These are phyloP conservation scores for Drosophila ercepeae DNA, from an alignment of 1,140 invertebrate genomes.

Conservation along the genomic window DNA sequence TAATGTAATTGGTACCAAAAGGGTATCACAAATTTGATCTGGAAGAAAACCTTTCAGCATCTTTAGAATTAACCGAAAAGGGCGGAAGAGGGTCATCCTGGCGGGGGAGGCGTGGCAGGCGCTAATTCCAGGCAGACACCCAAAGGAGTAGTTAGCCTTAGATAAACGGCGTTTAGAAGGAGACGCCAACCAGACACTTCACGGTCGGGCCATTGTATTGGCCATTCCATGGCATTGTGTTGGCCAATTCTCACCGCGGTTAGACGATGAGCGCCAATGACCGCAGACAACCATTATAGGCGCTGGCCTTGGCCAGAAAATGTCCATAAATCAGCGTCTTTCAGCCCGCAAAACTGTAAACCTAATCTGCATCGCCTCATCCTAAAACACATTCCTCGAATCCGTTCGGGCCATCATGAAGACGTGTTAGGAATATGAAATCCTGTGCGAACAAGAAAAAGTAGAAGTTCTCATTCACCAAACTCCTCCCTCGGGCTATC, in stretches of 20 bases:
- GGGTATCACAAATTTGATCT: not conserved
- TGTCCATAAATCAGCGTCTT: slow-evolving; percentile 60
- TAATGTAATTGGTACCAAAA: no score
- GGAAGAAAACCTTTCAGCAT: not conserved
- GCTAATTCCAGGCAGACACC: slow-evolving; percentile 71
- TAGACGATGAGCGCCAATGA: slow-evolving; percentile 47
- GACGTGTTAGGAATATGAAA: slow-evolving; percentile 44
- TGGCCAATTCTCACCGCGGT: slow-evolving; percentile 15
- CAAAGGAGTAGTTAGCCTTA: slow-evolving; percentile 76
- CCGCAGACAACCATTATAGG: slow-evolving; percentile 38
- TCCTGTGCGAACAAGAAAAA: slow-evolving; percentile 11
- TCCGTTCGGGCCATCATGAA: not conserved
- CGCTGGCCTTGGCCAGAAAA: slow-evolving; percentile 34
- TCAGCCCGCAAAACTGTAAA: slow-evolving; percentile 41
- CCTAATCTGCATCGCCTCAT: slow-evolving; percentile 41
- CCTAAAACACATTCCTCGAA: not conserved
- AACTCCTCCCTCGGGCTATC: slow-evolving; percentile 4
- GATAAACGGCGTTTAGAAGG: slow-evolving; percentile 65
- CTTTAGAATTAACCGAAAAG: slow-evolving; percentile 43
- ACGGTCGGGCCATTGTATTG: slow-evolving; percentile 40
- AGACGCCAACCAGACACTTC: slow-evolving; percentile 44
- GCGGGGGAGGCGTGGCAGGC: slow-evolving; percentile 21
- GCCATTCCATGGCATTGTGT: slow-evolving; percentile 14
- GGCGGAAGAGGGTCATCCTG: slow-evolving; percentile 1
- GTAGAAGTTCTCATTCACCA: slow-evolving; percentile 20